Base-by-base conservation (phyloP, 2,888 invertebrate species). In the Unio delphinus region DNA sequence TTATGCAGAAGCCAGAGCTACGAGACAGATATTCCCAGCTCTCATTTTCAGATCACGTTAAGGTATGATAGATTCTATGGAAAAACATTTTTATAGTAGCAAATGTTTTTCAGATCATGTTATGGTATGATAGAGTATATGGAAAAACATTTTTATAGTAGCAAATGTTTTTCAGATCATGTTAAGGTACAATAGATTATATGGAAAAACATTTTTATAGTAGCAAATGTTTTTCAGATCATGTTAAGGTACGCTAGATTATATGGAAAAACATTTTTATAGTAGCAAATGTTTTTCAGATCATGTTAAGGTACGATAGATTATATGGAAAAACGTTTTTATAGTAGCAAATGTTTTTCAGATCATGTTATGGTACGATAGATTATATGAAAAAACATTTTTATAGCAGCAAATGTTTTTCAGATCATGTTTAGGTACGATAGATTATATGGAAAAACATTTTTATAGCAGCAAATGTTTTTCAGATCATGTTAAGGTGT, bases 31-130 rank as follows among this genome's bases (percentile, higher is more conserved):
- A 98, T 91, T 96, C 98, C 88, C 95, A 96, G 85, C 96, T 98
- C 90, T 95, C 96, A 87, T 99, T 98, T 90, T 94, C 95, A 88
- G 99, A 99, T 91, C 96, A 97, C 91, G 97, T 99, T 0, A 95
- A 95, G 90, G 98, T 76, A 93, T 95, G 89, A 58, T 34, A 45
- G 30, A 23, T 70, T 34, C 11, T 17, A 17, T 18, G 18, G 45
- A 6, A 18, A 63, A 7, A 20, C 23, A 23, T 18, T 20, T 20
- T 18, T 18, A 23, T 34, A 23, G 11, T 5, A 20, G 63, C n/a
- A 45, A 15, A 45, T 45, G 3, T 45, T 99, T 98, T 90, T 94
- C 95, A 88, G 99, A 99, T 91, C 96, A 97, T 91, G 97, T 99
- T 0, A 95, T 95, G 90, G 98, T 76, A 93, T 95, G 89, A 58